Evolutionary conservation across 2,888 invertebrate genomes (phyloP).

Genomic region (Cephus spinipes): DNA sequence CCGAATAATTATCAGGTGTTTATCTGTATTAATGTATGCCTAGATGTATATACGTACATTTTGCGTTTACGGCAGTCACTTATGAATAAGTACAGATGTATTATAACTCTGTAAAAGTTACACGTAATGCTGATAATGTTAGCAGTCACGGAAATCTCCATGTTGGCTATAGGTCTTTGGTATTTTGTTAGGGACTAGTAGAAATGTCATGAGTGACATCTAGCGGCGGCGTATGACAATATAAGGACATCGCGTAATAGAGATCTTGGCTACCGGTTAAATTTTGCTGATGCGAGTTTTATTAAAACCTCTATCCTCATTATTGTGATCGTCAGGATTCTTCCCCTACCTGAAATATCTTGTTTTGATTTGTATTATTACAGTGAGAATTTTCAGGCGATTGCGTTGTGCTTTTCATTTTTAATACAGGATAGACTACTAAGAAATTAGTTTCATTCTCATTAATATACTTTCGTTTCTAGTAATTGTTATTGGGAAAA

Average conservation of each 20-base stretch:
- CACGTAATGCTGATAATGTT: neutral
- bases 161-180: neutral
- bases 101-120: neutral
- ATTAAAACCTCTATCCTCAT: too few species aligned
- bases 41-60: neutral
- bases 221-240: neutral
- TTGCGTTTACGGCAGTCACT: neutral
- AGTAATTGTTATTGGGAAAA: too few species aligned
- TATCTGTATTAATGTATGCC: neutral
- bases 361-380: neutral
- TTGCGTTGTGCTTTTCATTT: neutral
- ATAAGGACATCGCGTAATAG: neutral
- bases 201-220: neutral
- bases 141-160: neutral
- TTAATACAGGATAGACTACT: too few species aligned
- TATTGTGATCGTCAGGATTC: neutral
- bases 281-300: neutral
- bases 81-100: neutral
- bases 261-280: neutral
- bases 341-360: neutral
- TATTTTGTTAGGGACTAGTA: neutral
- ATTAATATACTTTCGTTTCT: too few species aligned
- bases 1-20: neutral
- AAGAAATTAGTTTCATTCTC: too few species aligned
- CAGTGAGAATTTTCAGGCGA: neutral